Evolutionary conservation across 1,140 invertebrate genomes (phyloP), one percentile per base, ranked within the genome.

Genomic region (Solenopsis fugax): DNA sequence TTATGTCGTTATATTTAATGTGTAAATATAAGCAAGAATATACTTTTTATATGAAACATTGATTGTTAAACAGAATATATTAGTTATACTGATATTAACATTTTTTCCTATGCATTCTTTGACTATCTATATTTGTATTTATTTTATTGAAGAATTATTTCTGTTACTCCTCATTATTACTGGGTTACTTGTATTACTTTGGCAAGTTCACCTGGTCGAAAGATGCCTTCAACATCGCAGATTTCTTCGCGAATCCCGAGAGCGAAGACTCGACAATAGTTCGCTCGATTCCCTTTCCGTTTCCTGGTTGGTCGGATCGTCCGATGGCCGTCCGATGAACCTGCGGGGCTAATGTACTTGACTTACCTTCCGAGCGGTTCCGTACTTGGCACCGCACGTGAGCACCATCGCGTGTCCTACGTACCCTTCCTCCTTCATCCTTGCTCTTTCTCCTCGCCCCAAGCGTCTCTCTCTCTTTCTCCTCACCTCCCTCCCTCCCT

Each of bases 321-420:
- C 85, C 78, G 87, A 86, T 88, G 73, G 90, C 93, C 93, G 94
- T 95, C 94, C 93, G 93, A 95, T 95, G 94, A 95, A 94, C 94
- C 94, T 95, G 93, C 90, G 93, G 89, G 94, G 93, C 93, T 94
- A 94, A 93, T 92, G 93, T 92, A 94, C 93, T 93, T 93, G 88
- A 85, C 88, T 89, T 85, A 84, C 88, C 65, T 84, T 62, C 58
- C 81, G 58, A 87, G 65, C 81, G 85, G 78, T 91, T 88, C 84
- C 92, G 92, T 94, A 93, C 93, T 94, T 92, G 93, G 93, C 89
- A 81, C 77, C 77, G 90, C 94, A 93, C 93, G 93, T 94, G 93
- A 94, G 93, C 91, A 91, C 91, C 92, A 94, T 95, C 94, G 94
- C 94, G 93, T 94, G 93, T 92, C 93, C 94, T 93, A 92, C 93